Evolutionary conservation across 1,140 invertebrate genomes (phyloP).

Genomic region (Pemphigus obesinymphae): DNA sequence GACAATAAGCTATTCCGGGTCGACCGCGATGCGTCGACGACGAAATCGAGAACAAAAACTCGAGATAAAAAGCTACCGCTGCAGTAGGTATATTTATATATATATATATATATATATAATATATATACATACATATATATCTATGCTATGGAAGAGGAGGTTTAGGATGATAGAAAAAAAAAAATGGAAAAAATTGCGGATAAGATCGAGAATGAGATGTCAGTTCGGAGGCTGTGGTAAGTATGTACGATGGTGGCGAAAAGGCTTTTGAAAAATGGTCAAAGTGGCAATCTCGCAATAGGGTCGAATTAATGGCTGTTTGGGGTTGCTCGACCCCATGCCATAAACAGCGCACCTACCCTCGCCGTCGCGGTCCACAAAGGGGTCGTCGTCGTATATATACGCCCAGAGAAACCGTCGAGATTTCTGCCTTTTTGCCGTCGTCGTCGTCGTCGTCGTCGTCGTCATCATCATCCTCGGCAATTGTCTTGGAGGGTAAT

Average conservation of each 20-base stretch:
- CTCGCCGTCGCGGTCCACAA: background rate
- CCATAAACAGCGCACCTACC: slow-evolving; percentile 19
- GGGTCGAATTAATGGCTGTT: slow-evolving; percentile 40
- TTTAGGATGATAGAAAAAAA: background rate
- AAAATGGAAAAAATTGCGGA: slow-evolving; percentile 15
- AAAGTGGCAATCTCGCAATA: slow-evolving; percentile 41
- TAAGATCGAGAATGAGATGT: slow-evolving; percentile 29
- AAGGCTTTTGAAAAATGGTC: slow-evolving; percentile 40
- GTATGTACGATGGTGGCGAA: background rate
- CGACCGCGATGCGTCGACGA: background rate
- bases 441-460: background rate
- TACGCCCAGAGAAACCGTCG: background rate
- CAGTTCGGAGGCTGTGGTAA: background rate
- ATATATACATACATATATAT: too few relatives aligned
- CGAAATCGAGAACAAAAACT: background rate
- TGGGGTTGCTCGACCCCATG: slow-evolving; percentile 30
- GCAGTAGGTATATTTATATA: too few relatives aligned
- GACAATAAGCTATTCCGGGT: too few relatives aligned
- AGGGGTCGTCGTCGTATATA: background rate
- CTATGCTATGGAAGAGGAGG: too few relatives aligned
- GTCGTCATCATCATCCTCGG: background rate
- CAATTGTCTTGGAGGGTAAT: slow-evolving; percentile 25
- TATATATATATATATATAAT: too few relatives aligned
- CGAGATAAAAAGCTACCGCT: background rate
- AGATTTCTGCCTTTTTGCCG: slow-evolving; percentile 20